Evolutionary conservation across 2,113 vertebrate genomes (phyloP).

Genomic region (Hiodon alosoides): DNA sequence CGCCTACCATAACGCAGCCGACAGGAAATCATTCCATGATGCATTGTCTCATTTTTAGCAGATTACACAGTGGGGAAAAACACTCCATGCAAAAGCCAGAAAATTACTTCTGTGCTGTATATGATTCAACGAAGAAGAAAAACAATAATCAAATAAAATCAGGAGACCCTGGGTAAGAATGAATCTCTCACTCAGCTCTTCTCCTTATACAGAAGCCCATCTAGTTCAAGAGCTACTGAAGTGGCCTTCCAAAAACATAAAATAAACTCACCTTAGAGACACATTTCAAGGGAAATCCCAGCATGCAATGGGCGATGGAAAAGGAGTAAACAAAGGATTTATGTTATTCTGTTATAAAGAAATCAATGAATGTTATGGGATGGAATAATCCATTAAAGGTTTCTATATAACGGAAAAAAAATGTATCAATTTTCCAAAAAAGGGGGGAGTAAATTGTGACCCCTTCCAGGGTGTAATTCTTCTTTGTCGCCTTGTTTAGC

Average conservation of each 20-base stretch:
- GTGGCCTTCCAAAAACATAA: neutral
- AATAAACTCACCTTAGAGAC: neutral
- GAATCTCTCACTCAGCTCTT: no score
- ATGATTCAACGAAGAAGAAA: neutral
- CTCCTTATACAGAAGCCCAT: no score
- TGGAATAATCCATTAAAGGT: constrained; percentile 21
- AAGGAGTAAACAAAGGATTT: neutral
- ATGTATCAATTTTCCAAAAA: constrained; percentile 21
- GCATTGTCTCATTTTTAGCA: constrained; percentile 38
- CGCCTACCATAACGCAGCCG: constrained; percentile 20
- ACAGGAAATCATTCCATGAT: constrained; percentile 51
- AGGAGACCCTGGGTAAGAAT: no score
- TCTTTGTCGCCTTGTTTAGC: constrained; percentile 24
- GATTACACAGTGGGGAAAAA: constrained; percentile 35
- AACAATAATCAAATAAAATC: neutral
- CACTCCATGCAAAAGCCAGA: constrained; percentile 34
- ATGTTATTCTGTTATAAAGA: neutral
- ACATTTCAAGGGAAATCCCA: neutral
- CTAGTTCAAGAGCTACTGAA: no score
- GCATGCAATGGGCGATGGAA: neutral
- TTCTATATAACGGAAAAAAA: constrained; percentile 18
- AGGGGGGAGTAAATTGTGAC: constrained; percentile 9
- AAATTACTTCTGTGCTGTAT: constrained; percentile 32
- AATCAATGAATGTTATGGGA: constrained; percentile 4
- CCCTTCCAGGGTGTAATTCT: constrained; percentile 22